Evolutionary conservation across 2,888 invertebrate species (phyloP), one percentile per base, ranked within the genome.

Genomic region (Caprella mutica): DNA sequence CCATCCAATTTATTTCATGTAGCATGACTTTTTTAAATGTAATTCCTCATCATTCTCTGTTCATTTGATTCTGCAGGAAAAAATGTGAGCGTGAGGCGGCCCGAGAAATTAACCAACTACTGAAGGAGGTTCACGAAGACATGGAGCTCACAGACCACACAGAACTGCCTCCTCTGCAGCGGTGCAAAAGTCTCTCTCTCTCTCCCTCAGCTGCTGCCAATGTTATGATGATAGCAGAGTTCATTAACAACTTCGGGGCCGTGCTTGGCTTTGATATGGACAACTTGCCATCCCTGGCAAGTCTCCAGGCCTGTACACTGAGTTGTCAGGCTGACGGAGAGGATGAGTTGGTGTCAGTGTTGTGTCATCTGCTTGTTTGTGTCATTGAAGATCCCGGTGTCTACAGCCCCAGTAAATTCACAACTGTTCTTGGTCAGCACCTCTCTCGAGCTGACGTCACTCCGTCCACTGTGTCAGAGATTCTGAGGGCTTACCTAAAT

Each of bases 201-300:
- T 79, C 86, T 1, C 92, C 91, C 0, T 83, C 86, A 70, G 92
- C 93, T 0, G 89, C 93, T 77, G 86, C 89, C 0, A 89, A 96
- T 73, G 78, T 87, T 42, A 77, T 97, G 23, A 94, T 96, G 85
- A 86, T 91, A n/a, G 86, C 87, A 70, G 96, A 97, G 76, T 97
- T 97, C 72, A 77, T 96, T 66, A 87, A 93, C 69, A 96, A 93
- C 75, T 97, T 97, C 71, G 91, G 90, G 6, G 89, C 90, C 73
- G 90, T 91, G 0, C 77, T 97, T 1, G 93, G 92, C 55, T 91
- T 96, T 69, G 88, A 91, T 69, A 83, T 86, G 81, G 89, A 89
- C 56, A 82, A 85, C 3, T 73, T 92, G 65, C 96, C 94, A 2
- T 84, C 86, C 0, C 73, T 97, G 67, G 86, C 86, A 72, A 85